A percentile compares a stretch with the other conserved stretches of the same genome.
Conservation (phyloP, 2,797 vertebrate species). For the Xyrichtys novacula region DNA sequence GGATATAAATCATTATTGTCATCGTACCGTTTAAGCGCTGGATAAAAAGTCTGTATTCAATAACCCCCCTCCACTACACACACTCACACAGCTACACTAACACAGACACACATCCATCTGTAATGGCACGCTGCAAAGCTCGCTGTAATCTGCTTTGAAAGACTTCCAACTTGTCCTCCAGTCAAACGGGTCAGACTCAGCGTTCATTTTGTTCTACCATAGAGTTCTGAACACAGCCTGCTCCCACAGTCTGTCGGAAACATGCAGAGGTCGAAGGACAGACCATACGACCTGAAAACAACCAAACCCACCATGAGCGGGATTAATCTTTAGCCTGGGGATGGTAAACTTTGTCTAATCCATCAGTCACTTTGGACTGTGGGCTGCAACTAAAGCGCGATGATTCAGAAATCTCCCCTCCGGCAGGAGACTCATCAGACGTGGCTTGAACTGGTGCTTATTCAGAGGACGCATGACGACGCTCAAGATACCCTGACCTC, state of each 20-base stretch:
- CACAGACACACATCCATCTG: neutral
- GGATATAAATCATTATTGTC: neutral
- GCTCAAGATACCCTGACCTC: neutral
- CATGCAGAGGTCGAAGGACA: neutral
- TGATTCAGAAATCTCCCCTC: neutral
- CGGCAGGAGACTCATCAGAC: neutral
- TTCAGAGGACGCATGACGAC: neutral
- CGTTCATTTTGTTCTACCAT: neutral
- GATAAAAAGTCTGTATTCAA: neutral
- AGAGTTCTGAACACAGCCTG: neutral
- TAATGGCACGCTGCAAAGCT: slow-evolving; percentile 15
- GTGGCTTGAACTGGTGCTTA: neutral
- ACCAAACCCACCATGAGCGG: neutral
- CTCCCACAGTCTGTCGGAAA: neutral
- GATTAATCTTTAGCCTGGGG: slow-evolving; percentile 3
- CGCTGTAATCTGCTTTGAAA: slow-evolving; percentile 37
- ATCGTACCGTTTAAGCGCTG: neutral
- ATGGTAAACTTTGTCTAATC: slow-evolving; percentile 2
- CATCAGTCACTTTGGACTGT: neutral
- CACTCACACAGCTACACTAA: slow-evolving; percentile 5
- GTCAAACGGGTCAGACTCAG: slow-evolving; percentile 19
- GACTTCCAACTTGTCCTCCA: slow-evolving; percentile 19
- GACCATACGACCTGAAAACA: neutral
- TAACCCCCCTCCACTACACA: neutral
- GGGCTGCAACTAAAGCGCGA: neutral